Conservation (phyloP, 1,140 invertebrate species). For the Gryon sp. region DNA sequence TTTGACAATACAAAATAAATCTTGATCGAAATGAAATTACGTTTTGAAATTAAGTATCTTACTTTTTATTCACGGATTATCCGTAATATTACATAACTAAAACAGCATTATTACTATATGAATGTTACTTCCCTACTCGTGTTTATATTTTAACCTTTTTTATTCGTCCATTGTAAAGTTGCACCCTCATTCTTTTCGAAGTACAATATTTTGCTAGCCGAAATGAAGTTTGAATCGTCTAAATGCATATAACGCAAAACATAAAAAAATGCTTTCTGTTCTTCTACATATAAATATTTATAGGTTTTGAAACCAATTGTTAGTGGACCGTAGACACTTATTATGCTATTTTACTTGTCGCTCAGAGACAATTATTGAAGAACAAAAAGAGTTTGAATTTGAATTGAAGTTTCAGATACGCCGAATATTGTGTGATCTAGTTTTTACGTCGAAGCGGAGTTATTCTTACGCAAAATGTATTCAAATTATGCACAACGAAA, state of each 20-base stretch:
- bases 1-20: no score
- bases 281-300: constrained; percentile 34
- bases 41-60: no score
- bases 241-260: constrained; percentile 3
- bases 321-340: constrained; percentile 23
- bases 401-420: constrained; percentile 35
- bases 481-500: constrained; percentile 44
- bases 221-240: constrained; percentile 3
- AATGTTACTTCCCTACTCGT: no score
- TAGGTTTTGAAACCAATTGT: constrained; percentile 25
- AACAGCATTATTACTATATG: no score
- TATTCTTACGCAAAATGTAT: constrained; percentile 59
- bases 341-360: neutral
- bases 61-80: no score
- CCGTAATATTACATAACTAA: no score
- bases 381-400: constrained; percentile 57
- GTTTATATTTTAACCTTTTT: no score
- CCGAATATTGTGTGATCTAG: constrained; percentile 53
- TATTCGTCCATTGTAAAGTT: no score
- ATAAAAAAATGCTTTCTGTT: constrained; percentile 19
- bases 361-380: constrained; percentile 26
- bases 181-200: no score
- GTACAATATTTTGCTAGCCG: no score
- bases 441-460: constrained; percentile 37
- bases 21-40: no score